Conservation (phyloP, 2,797 vertebrate genomes). For the Avahi laniger region DNA sequence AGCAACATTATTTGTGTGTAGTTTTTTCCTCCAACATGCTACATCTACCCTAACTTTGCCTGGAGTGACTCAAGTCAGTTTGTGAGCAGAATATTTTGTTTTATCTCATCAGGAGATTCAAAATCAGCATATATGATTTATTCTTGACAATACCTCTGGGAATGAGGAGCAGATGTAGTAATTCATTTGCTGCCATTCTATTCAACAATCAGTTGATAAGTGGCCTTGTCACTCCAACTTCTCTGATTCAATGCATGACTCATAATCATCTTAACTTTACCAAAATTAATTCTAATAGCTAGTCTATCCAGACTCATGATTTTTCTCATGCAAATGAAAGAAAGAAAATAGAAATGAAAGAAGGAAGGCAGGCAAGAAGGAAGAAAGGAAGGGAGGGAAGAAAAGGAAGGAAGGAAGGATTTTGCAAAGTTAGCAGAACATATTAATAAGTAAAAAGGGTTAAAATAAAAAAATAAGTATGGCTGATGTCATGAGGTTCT, state of each 20-base stretch:
- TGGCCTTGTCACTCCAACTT: slow-evolving; percentile 30
- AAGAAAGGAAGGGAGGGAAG: not conserved
- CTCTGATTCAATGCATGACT: slow-evolving; percentile 23
- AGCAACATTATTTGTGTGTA: not conserved
- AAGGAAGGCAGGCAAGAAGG: not conserved
- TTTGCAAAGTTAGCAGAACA: not conserved
- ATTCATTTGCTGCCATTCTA: not conserved
- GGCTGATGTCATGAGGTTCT: not conserved
- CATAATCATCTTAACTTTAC: not conserved
- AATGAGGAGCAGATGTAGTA: slow-evolving; percentile 6
- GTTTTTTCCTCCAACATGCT: not conserved
- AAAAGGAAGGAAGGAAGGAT: not conserved
- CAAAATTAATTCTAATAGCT: not conserved
- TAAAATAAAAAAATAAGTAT: not conserved
- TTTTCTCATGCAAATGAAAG: not conserved
- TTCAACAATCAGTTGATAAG: not conserved
- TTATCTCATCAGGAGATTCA: not conserved
- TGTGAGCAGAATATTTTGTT: slow-evolving; percentile 26
- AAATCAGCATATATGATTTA: slow-evolving; percentile 19
- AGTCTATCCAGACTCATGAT: not conserved
- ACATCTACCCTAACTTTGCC: not conserved
- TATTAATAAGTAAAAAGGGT: not conserved
- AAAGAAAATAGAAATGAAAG: not conserved
- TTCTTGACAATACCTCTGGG: not conserved
- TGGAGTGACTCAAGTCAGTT: not conserved